phyloP scores from a whole-genome alignment of 2,113 vertebrate species.

The Nothocercus nigrocapillus region DNA sequence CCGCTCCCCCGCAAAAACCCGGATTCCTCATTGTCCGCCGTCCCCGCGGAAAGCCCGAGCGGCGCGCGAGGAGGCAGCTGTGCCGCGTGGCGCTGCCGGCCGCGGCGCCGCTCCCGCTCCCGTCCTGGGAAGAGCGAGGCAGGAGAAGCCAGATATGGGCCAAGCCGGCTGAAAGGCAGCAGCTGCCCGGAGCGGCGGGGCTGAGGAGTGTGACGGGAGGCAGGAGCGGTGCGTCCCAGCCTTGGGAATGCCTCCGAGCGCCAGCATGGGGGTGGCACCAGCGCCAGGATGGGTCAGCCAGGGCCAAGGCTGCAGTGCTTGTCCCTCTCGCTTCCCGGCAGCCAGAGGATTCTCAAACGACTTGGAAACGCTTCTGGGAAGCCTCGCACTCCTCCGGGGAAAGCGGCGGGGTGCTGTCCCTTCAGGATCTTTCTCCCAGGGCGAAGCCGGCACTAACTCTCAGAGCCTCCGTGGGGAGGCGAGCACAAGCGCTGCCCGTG shows the following conservation, averaged over 20 bases:
- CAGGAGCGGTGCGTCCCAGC: not conserved
- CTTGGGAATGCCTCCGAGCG: rapidly evolving
- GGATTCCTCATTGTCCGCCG: conserved; percentile 63
- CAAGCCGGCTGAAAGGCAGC: not conserved
- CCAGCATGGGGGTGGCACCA: not conserved
- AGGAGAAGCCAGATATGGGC: not conserved
- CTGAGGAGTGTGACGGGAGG: not conserved
- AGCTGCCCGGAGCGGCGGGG: not conserved
- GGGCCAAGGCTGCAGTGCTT: not conserved
- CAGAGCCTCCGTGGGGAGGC: conserved; percentile 15
- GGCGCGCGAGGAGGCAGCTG: rapidly evolving
- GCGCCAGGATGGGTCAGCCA: not conserved
- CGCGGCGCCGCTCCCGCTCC: rapidly evolving
- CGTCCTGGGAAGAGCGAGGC: not conserved
- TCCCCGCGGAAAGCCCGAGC: not conserved
- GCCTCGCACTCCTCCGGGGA: conserved; percentile 3
- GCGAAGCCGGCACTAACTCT: conserved; percentile 27
- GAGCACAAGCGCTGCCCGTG: not conserved
- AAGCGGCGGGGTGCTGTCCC: not conserved
- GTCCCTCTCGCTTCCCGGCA: not conserved
- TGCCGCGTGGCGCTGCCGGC: no score
- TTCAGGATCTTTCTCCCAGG: conserved; percentile 27
- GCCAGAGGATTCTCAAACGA: not conserved
- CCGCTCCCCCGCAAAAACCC: not conserved
- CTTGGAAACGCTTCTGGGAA: conserved; percentile 33